Evolutionary conservation across 2,113 vertebrate genomes (phyloP), one percentile per base, ranked within the genome.

Genomic region (Neodon shergylaensis): DNA sequence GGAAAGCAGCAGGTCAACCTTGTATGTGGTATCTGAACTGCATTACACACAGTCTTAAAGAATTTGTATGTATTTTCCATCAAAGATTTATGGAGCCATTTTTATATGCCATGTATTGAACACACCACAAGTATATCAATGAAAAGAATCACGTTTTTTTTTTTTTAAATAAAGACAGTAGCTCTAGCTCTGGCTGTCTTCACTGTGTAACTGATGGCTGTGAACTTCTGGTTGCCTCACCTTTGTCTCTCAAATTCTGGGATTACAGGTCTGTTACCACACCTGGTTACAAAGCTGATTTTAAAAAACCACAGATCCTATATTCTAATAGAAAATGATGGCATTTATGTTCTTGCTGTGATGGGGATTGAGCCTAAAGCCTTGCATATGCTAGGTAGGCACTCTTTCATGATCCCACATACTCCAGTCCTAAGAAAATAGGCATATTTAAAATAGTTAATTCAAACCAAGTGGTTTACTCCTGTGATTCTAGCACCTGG

Each of bases 271-370:
- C 24, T 65, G 26, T 65, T 7, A 31, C 26, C n/a, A 66, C 14
- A 65, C 63, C 42, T 85, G 63, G 28, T 31, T 85, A 86, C 70
- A 92, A 94, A 95, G 52, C 22, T n/a, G n/a, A 12, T 21, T 74
- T 22, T 17, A 61, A 63, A 73, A 65, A 73, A 42, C 17, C 14
- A 1, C 49, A 88, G 79, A 94, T 10, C 13, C 87, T 88, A 54
- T 7, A 65, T 97, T 94, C 24, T 87, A 42, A n/a, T 92, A 92
- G 49, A 88, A 94, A 94, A 89, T 52, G 24, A 28, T 52, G 39
- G 36, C 47, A 49, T 24, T 49, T 49, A 52, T 49, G 24, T 84
- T 84, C 10, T 33, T 86, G 11, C 19, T 70, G 19, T 86, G 17
- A 47, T 86, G 65, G 19, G 5, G 21, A 49, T 70, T 70, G 65